A percentile compares a stretch with the other conserved stretches of the same genome.
These are phyloP conservation scores for Coracopsis vasa DNA, from an alignment of 2,113 vertebrate genomes.

Conservation along the genomic window DNA sequence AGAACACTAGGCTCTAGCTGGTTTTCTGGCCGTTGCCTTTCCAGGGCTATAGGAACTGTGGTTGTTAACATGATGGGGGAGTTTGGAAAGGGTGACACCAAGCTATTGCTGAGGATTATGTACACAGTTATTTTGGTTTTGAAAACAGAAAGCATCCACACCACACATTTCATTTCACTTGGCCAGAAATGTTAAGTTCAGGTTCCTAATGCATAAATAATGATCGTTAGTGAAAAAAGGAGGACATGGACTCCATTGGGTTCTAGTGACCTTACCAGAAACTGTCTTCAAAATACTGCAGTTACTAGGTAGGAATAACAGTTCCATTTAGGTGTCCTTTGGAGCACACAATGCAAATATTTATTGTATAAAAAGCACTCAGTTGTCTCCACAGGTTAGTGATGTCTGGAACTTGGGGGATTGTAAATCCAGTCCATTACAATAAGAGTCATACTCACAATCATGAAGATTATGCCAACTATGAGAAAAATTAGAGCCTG, in stretches of 20 bases:
- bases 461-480: slow-evolving; percentile 91
- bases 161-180: slow-evolving; percentile 38
- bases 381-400: slow-evolving; percentile 61
- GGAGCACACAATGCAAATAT: slow-evolving; percentile 48
- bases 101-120: neutral
- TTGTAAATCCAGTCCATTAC: slow-evolving; percentile 93
- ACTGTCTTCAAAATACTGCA: slow-evolving; percentile 69
- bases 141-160: slow-evolving; percentile 17
- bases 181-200: slow-evolving; percentile 34
- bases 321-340: slow-evolving; percentile 45
- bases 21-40: neutral
- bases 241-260: slow-evolving; percentile 16
- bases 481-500: slow-evolving; percentile 90
- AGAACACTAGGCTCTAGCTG: neutral
- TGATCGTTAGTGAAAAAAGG: slow-evolving; percentile 24
- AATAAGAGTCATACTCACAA: slow-evolving; percentile 93
- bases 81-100: neutral
- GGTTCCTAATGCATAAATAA: slow-evolving; percentile 62
- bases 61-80: neutral
- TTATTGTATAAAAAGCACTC: slow-evolving; percentile 16
- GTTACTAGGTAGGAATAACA: slow-evolving; percentile 58
- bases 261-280: slow-evolving; percentile 46
- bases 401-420: slow-evolving; percentile 77
- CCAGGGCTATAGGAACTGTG: slow-evolving; percentile 1
- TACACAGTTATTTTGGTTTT: slow-evolving; percentile 16